Conservation (phyloP, 2,113 vertebrate species). For the Etheostoma spectabile region DNA sequence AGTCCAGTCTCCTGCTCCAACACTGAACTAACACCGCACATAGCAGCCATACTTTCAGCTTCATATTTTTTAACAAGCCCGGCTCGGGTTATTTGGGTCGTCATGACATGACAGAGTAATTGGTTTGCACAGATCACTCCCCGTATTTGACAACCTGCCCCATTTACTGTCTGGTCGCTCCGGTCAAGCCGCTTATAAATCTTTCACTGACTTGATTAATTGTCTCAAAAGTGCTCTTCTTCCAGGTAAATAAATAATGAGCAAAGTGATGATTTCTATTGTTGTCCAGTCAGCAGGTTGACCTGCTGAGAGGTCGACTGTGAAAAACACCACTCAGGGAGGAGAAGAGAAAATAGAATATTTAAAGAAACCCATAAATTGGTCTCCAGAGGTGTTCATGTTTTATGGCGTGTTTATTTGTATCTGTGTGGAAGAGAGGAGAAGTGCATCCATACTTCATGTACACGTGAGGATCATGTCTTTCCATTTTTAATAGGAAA, state of each 20-base stretch:
- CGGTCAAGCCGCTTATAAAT: conserved; percentile 80
- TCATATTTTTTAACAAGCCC: conserved; percentile 65
- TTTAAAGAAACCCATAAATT: conserved; percentile 58
- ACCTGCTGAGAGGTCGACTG: conserved; percentile 63
- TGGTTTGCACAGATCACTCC: conserved; percentile 76
- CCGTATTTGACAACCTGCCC: conserved; percentile 75
- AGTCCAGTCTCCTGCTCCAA: conserved; percentile 45
- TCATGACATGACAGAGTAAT: conserved; percentile 78
- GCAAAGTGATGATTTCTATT: conserved; percentile 77
- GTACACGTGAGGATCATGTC: not conserved
- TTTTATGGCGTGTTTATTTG: conserved; percentile 5
- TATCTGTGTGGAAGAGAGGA: not conserved
- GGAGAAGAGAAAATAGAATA: conserved; percentile 44
- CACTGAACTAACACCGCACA: conserved; percentile 33
- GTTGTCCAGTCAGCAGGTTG: conserved; percentile 72
- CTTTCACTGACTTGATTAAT: conserved; percentile 82
- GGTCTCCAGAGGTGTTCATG: conserved; percentile 22
- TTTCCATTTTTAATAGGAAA: not conserved
- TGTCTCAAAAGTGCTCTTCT: conserved; percentile 76
- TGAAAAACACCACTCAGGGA: conserved; percentile 46
- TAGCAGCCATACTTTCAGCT: conserved; percentile 60
- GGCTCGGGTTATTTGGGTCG: conserved; percentile 73
- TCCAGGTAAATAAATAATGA: conserved; percentile 83
- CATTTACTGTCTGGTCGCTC: conserved; percentile 76
- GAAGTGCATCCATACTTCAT: not conserved